Conservation (phyloP, 1,140 invertebrate species). For the Melipona quadrifasciata region DNA sequence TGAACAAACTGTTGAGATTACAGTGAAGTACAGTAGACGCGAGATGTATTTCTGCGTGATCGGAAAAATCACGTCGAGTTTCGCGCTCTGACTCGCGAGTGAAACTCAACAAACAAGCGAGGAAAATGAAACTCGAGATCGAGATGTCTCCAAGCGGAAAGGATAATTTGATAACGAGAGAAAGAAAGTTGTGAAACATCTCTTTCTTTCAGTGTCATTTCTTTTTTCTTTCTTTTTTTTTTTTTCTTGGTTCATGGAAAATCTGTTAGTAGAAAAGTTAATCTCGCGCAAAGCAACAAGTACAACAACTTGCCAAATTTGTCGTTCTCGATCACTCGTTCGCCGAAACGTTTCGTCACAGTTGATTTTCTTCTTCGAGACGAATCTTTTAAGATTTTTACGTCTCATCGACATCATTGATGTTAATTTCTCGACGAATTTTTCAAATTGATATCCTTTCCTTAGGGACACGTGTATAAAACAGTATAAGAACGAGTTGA, state of each 20-base stretch:
- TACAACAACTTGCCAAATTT: neutral
- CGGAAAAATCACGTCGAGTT: neutral
- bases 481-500: neutral
- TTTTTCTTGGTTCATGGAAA: no score
- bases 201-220: neutral
- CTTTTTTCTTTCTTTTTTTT: neutral
- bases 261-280: no score
- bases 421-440: no score
- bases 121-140: neutral
- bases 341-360: neutral
- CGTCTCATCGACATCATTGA: no score
- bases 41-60: neutral
- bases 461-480: neutral
- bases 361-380: neutral
- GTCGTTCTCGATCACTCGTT: neutral
- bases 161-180: neutral
- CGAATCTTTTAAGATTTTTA: neutral
- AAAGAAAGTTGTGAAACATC: neutral
- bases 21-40: slow-evolving; percentile 27
- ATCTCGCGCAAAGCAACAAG: no score
- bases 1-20: slow-evolving; percentile 42
- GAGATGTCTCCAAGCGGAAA: neutral
- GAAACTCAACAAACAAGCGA: no score
- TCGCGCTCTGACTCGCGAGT: no score
- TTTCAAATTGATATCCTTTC: neutral